Evolutionary conservation across 1,140 invertebrate species (phyloP).

Genomic region (Drosophila punjabiensis): DNA sequence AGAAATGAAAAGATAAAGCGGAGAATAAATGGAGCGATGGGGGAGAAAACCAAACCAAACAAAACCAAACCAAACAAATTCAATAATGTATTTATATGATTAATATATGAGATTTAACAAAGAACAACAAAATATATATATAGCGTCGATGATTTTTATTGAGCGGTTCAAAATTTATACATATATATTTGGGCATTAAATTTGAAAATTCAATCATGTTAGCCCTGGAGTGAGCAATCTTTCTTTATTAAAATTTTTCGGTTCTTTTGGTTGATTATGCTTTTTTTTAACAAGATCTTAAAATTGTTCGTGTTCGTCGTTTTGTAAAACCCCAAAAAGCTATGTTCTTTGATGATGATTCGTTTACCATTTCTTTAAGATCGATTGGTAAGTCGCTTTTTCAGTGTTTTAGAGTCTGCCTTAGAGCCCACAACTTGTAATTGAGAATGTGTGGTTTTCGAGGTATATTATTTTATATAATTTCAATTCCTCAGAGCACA

Average conservation of each 20-base stretch:
- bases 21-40: conserved; percentile 21
- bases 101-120: conserved; percentile 83
- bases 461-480: neutral
- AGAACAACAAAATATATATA: neutral
- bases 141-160: conserved; percentile 1
- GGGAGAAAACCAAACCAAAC: conserved; percentile 19
- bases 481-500: neutral
- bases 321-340: neutral
- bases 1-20: conserved; percentile 28
- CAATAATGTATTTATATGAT: conserved; percentile 82
- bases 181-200: neutral
- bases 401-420: neutral
- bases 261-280: no score
- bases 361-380: no score
- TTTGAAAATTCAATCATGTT: neutral
- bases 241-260: no score
- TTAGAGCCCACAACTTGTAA: neutral
- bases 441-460: neutral
- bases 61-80: conserved; percentile 70
- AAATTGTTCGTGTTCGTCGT: neutral
- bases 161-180: neutral
- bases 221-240: neutral
- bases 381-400: neutral
- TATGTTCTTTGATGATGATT: neutral
- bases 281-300: neutral